These are phyloP conservation scores for Lepus oiostolus DNA, from an alignment of 2,797 vertebrate species.

Conservation along the genomic window DNA sequence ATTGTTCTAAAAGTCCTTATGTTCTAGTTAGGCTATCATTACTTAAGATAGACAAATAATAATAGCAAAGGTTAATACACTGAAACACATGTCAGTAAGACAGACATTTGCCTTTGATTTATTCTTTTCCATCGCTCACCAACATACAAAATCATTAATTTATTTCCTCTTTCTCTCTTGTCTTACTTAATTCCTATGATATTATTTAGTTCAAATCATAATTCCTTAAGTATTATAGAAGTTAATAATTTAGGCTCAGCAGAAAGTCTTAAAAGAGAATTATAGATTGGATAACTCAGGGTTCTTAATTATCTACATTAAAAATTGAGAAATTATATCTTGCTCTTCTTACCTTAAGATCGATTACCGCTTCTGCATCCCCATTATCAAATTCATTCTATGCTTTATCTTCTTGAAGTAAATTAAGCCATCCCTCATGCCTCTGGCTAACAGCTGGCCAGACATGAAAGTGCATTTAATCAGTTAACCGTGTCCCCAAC, in stretches of 20 bases:
- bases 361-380: slow-evolving; percentile 46
- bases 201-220: not conserved
- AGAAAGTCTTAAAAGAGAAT: slow-evolving; percentile 39
- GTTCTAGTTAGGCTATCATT: not conserved
- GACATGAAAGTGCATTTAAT: slow-evolving; percentile 46
- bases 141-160: not conserved
- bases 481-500: slow-evolving; percentile 5
- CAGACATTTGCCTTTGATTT: slow-evolving; percentile 64
- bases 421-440: slow-evolving; percentile 64
- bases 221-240: not conserved
- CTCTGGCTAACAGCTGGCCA: slow-evolving; percentile 45
- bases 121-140: slow-evolving; percentile 28
- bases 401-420: slow-evolving; percentile 70
- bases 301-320: slow-evolving; percentile 60
- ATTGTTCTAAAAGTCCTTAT: slow-evolving; percentile 48
- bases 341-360: slow-evolving; percentile 65
- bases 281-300: slow-evolving; percentile 38
- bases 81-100: slow-evolving; percentile 48
- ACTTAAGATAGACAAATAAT: slow-evolving; percentile 57
- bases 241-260: slow-evolving; percentile 31
- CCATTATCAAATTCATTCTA: slow-evolving; percentile 61
- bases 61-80: slow-evolving; percentile 17
- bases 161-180: slow-evolving; percentile 8
- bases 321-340: slow-evolving; percentile 59
- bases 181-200: slow-evolving; percentile 40